Base-by-base conservation (phyloP, 2,888 invertebrate genomes). In the Melanargia galathea region DNA sequence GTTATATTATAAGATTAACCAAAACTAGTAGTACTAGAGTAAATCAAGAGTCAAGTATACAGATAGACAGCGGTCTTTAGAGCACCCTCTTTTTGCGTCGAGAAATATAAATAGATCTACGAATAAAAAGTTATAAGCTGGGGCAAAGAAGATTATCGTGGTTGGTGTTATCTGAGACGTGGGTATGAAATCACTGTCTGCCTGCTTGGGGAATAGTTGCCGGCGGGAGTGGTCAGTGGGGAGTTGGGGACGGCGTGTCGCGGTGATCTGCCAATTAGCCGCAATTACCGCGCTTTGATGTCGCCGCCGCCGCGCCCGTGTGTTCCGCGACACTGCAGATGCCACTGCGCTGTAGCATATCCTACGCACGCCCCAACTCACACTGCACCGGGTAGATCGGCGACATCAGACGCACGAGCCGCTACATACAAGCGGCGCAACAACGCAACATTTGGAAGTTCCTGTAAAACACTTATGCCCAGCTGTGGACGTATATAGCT, bases 231-330 rank as follows among this genome's bases (percentile, higher is more conserved):
- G 16, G 46, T n/a, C n/a, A n/a, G n/a, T n/a, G n/a, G n/a, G n/a
- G n/a, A n/a, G n/a, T n/a, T n/a, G n/a, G n/a, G n/a, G n/a, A n/a
- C n/a, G n/a, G n/a, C n/a, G n/a, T 6, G 26, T 7, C 13, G 55
- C 40, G 43, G 64, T 52, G 64, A 60, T 64, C 56, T 45, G 55
- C 33, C 49, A 58, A 56, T 59, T 62, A 63, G 55, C 8, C 2
- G 52, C 62, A 59, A 65, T 67, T 67, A 65, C 52, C 49, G 52
- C 58, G 40, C 63, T 67, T 65, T 65, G 65, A 67, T 49, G 63
- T 43, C 62, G 46, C 64, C 46, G 62, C 24, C 58, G 24, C 24
- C 35, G n/a, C 38, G 38, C 2, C 18, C 10, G 43, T 43, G 43
- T 43, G 13, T 10, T 10, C 22, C 45, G 18, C 58, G 48, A 26